These are phyloP conservation scores for Proterorhinus semilunaris DNA, from an alignment of 2,113 vertebrate species.

Conservation along the genomic window DNA sequence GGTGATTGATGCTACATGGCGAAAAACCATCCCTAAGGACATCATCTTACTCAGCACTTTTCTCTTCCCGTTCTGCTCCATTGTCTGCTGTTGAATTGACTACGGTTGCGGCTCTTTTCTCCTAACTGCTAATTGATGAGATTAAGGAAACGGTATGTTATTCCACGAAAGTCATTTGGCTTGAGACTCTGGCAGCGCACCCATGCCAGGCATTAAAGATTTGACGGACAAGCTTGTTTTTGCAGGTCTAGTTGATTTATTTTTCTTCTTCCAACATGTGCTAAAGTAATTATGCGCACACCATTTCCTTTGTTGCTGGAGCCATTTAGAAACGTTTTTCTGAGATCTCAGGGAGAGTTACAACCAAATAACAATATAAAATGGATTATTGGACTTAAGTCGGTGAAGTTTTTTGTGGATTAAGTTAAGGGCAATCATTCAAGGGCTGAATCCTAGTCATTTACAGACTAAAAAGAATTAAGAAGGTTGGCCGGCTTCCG, in stretches of 20 bases:
- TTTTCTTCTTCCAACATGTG: conserved; percentile 29
- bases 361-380: conserved; percentile 4
- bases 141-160: conserved; percentile 42
- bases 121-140: conserved; percentile 36
- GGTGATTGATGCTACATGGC: conserved; percentile 17
- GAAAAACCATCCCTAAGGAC: conserved; percentile 2
- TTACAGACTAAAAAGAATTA: conserved; percentile 10
- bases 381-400: conserved; percentile 2
- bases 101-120: conserved; percentile 28
- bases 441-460: background rate
- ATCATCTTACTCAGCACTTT: conserved; percentile 28
- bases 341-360: background rate
- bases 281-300: conserved; percentile 33
- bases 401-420: background rate
- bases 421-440: conserved; percentile 15
- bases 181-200: conserved; percentile 23
- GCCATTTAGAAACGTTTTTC: conserved; percentile 3
- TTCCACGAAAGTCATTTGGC: conserved; percentile 31
- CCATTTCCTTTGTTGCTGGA: conserved; percentile 4
- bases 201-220: conserved; percentile 27
- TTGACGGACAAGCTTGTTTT: conserved; percentile 34
- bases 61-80: conserved; percentile 10
- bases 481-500: background rate
- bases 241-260: conserved; percentile 23
- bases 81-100: conserved; percentile 11